Evolutionary conservation across 2,113 vertebrate genomes (phyloP), one percentile per base, ranked within the genome.

Genomic region (Ondatra zibethicus): DNA sequence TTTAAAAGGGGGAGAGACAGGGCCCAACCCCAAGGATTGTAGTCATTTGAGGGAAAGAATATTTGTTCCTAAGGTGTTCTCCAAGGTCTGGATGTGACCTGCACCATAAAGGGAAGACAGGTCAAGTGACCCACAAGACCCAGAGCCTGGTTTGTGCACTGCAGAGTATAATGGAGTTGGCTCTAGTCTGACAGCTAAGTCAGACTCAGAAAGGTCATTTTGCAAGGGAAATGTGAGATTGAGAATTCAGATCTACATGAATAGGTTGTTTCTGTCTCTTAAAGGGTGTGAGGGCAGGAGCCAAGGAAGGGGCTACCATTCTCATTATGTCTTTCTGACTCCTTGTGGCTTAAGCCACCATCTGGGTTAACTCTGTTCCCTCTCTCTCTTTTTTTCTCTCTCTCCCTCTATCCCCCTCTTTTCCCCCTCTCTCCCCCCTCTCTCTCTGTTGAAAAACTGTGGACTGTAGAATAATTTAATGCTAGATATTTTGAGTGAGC

Each of bases 231-330:
- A 36, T 65, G 68, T 91, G 4, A 39, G 21, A 19, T 16, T 91
- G 70, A 84, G 52, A 70, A n/a, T 45, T 85, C 47, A 86, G 76
- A 72, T 2, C 17, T 73, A 45, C 13, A 14, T 86, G 29, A 61
- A 14, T 42, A 42, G 17, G 31, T 14, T 66, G 68, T 16, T 72
- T 94, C 12, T 58, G n/a, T 76, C 42, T 76, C 36, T 82, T 29
- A 68, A 82, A 39, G 21, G 4, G 52, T 31, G 0, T 4, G 2
- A 9, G 2, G 13, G 1, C 23, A 45, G 39, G 9, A 61, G 8
- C 21, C 81, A 88, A 75, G 12, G 47, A 70, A 11, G 29, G 31
- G 89, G 33, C 50, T 14, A 4, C 6, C 8, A 50, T 52, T 9
- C 23, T 93, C 7, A 9, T 1, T 16, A 52, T 9, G 61, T 3